Evolutionary conservation across 2,113 vertebrate genomes (phyloP).

Genomic region (Anolis sagrei): DNA sequence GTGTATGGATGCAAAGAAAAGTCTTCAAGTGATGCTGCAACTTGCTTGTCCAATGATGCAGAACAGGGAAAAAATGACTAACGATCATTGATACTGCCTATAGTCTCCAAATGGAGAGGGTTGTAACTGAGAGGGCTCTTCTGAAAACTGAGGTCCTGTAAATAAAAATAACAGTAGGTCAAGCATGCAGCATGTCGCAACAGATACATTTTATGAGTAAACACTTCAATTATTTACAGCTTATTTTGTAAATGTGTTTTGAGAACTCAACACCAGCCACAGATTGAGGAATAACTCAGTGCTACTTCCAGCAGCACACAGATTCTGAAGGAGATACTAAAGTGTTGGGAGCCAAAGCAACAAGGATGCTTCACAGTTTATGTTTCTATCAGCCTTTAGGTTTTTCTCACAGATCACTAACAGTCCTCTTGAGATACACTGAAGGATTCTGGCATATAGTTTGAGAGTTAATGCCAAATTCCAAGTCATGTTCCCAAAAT

Average conservation of each 20-base stretch:
- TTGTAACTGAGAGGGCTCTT: constrained; percentile 85
- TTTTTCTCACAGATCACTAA: background rate
- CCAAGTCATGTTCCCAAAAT: background rate
- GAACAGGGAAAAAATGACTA: background rate
- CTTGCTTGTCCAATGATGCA: constrained; percentile 29
- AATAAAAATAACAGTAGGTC: background rate
- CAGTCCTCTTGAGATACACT: background rate
- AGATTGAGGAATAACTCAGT: background rate
- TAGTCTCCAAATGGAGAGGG: constrained; percentile 87
- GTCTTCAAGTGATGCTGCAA: constrained; percentile 13
- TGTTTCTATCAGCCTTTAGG: background rate
- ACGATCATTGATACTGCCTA: constrained; percentile 88
- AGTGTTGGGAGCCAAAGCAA: background rate
- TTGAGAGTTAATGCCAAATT: background rate
- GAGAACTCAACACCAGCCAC: background rate
- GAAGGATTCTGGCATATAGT: background rate
- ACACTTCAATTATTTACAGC: background rate
- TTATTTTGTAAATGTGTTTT: background rate
- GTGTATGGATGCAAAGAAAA: constrained; percentile 33
- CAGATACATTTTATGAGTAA: background rate
- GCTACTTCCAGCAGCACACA: background rate
- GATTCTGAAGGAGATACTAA: no score
- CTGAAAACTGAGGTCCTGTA: constrained; percentile 86
- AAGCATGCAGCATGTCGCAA: background rate
- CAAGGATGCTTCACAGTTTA: background rate